These are phyloP conservation scores for Ictalurus furcatus DNA, from an alignment of 2,113 vertebrate species.

Conservation along the genomic window DNA sequence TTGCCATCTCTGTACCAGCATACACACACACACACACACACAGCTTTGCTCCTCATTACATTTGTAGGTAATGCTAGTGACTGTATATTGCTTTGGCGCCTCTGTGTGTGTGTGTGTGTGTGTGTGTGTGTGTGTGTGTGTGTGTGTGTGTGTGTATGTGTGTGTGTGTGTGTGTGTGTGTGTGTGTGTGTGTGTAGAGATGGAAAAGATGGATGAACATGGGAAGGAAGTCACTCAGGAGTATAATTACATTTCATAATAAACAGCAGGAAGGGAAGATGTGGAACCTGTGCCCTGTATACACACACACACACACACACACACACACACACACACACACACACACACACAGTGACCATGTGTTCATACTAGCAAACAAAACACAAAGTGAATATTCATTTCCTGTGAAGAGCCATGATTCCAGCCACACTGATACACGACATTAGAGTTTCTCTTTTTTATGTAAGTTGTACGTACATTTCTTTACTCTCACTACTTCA, in stretches of 20 bases:
- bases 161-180: constrained; percentile 32
- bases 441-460: not conserved
- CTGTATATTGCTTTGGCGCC: not conserved
- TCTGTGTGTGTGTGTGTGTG: constrained; percentile 26
- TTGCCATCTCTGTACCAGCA: not conserved
- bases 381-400: not conserved
- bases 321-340: constrained; percentile 16
- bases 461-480: not conserved
- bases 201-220: constrained; percentile 24
- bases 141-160: not conserved
- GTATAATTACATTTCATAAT: constrained; percentile 70
- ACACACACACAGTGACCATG: not conserved
- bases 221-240: constrained; percentile 71
- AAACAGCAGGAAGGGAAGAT: constrained; percentile 66
- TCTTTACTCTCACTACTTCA: not conserved
- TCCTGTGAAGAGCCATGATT: not conserved
- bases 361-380: not conserved
- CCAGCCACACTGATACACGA: not conserved
- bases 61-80: constrained; percentile 1
- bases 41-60: not conserved
- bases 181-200: not conserved
- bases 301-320: not conserved
- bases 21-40: not conserved
- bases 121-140: not conserved
- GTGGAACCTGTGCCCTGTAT: constrained; percentile 57